Evolutionary conservation across 1,140 invertebrate species (phyloP).

Genomic region (Leucophenga varia): DNA sequence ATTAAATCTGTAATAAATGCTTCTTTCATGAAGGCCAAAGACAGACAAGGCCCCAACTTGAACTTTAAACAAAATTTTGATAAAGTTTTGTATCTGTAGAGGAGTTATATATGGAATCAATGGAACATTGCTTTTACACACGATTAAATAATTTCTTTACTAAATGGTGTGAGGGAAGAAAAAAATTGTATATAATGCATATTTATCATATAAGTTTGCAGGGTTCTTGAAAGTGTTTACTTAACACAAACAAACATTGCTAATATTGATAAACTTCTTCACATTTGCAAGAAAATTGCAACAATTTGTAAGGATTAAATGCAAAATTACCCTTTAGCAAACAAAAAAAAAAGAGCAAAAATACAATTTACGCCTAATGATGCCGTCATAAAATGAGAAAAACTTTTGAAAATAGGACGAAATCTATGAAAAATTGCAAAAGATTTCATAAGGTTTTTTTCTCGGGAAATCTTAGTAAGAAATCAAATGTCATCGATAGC

Average conservation of each 20-base stretch:
- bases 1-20: constrained; percentile 20
- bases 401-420: too few relatives aligned
- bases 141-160: constrained; percentile 45
- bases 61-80: constrained; percentile 35
- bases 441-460: not conserved
- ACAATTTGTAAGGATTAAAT: constrained; percentile 39
- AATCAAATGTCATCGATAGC: constrained; percentile 35
- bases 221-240: not conserved
- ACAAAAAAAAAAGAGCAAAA: constrained; percentile 12
- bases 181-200: too few relatives aligned
- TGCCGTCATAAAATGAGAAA: constrained; percentile 30
- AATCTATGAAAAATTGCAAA: constrained; percentile 34
- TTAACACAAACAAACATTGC: not conserved
- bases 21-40: too few relatives aligned
- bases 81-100: constrained; percentile 32
- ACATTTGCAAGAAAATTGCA: constrained; percentile 22
- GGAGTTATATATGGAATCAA: too few relatives aligned
- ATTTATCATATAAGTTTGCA: too few relatives aligned
- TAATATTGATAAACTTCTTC: constrained; percentile 11
- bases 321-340: constrained; percentile 27
- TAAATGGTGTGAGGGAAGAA: too few relatives aligned
- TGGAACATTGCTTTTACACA: too few relatives aligned
- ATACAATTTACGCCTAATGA: constrained; percentile 25
- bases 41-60: constrained; percentile 15
- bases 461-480: too few relatives aligned